These are phyloP conservation scores for Sphenodon punctatus DNA, from an alignment of 2,797 vertebrate species.

Conservation along the genomic window DNA sequence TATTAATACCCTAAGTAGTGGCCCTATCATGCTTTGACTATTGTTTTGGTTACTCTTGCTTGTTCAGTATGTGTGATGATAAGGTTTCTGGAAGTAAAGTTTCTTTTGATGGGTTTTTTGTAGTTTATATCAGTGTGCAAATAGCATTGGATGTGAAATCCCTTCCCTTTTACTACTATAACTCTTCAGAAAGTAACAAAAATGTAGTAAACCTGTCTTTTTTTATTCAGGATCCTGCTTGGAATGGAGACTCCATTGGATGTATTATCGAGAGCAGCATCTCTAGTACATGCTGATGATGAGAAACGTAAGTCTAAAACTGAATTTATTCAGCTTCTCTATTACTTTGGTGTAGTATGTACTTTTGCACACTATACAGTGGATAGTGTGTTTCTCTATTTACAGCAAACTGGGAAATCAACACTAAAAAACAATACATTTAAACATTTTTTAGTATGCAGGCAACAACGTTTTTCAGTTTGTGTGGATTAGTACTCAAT, in stretches of 20 bases:
- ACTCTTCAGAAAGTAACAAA: background rate
- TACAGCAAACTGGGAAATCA: no score
- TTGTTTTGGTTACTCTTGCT: background rate
- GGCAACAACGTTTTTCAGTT: background rate
- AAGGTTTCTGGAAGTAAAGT: background rate
- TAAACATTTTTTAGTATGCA: background rate
- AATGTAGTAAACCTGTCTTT: background rate
- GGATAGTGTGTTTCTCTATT: no score
- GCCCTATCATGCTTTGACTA: background rate
- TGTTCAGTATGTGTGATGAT: background rate
- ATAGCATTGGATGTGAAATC: background rate
- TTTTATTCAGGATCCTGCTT: slow-evolving; percentile 74
- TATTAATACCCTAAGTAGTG: no score
- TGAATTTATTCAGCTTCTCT: background rate
- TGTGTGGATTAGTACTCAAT: background rate
- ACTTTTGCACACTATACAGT: fast-evolving
- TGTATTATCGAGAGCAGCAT: slow-evolving; percentile 96
- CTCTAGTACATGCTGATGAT: slow-evolving; percentile 94
- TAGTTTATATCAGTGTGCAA: no score
- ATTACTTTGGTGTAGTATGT: background rate
- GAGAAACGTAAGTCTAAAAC: slow-evolving; percentile 90
- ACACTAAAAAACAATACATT: no score
- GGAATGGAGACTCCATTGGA: slow-evolving; percentile 99
- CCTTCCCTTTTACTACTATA: background rate
- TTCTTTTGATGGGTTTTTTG: background rate